These are phyloP conservation scores for Agelastica alni DNA, from an alignment of 2,888 invertebrate genomes.

Conservation along the genomic window DNA sequence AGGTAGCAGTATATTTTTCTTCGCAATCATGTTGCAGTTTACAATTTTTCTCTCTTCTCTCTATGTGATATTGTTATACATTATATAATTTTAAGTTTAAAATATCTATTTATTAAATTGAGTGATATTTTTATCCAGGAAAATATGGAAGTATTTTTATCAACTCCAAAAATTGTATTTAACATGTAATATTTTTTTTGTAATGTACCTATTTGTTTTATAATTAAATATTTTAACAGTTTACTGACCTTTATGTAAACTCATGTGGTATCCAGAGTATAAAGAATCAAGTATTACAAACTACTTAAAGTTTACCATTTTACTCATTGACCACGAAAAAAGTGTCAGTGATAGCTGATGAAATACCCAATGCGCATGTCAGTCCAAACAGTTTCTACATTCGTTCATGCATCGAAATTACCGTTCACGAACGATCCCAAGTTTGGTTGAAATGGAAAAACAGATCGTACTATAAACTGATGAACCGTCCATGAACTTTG, in stretches of 20 bases:
- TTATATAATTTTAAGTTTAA: constrained; percentile 21
- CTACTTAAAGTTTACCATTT: too few relatives aligned
- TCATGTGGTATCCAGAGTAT: too few relatives aligned
- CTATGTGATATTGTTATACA: constrained; percentile 37
- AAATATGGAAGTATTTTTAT: constrained; percentile 9
- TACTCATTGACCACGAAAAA: background rate
- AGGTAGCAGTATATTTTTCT: constrained; percentile 35
- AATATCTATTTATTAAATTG: constrained; percentile 17
- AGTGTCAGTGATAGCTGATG: background rate
- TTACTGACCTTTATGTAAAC: background rate
- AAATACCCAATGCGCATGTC: too few relatives aligned
- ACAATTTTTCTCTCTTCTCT: constrained; percentile 25
- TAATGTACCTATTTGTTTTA: constrained; percentile 8
- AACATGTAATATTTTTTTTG: background rate
- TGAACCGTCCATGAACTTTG: too few relatives aligned
- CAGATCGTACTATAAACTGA: too few relatives aligned
- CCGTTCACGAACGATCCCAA: too few relatives aligned
- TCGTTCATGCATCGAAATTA: too few relatives aligned
- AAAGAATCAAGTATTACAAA: too few relatives aligned
- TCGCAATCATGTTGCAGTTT: constrained; percentile 3
- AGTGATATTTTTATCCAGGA: constrained; percentile 21
- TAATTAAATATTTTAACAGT: constrained; percentile 10
- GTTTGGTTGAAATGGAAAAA: too few relatives aligned
- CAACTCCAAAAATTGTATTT: background rate
- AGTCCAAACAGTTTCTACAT: too few relatives aligned